Evolutionary conservation across 2,797 vertebrate species (phyloP), one percentile per base, ranked within the genome.

Genomic region (Liasis olivaceus): DNA sequence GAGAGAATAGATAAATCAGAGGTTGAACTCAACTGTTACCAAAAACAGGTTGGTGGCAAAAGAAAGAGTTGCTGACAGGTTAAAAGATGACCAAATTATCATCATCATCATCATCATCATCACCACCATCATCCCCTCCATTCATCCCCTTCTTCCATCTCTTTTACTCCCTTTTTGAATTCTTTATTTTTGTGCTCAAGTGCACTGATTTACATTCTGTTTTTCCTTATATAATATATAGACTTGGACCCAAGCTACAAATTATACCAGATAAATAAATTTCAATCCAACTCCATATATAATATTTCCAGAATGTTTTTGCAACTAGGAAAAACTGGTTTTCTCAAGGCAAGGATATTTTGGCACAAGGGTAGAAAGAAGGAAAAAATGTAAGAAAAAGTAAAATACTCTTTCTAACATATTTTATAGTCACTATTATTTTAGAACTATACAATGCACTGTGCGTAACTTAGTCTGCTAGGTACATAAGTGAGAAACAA

Each of bases 21-120:
- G 93, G 92, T 90, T 94, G 94, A 96, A 96, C 92, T 89, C 91
- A 59, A 56, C 89, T 91, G 89, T 63, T 87, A 77, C 91, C 90
- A 69, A 81, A 93, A 94, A n/a, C 13, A 51, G 22, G 47, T 22
- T 11, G 9, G n/a, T 15, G 17, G 36, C 88, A 89, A 22, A 89
- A 12, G 3, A 47, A 81, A 81, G 20, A 24, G 17, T 42, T 77
- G 31, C 17, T 81, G 7, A 36, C 0, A 42, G 7, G 9, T 42
- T 72, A 22, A 81, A 81, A 81, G 4, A 59, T 17, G 59, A 59
- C 3, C 14, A 15, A 14, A 17, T 17, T 14, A 59, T 17, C 58
- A 59, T 59, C 58, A 59, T 59, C 58, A 59, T 59, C 15, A 0
- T 77, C 17, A 72, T 3, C 66, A 17, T 72, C 69, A 5, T 28